A percentile compares a stretch with the other conserved stretches of the same genome.
These are phyloP conservation scores for Pseudorhiza aurosa DNA, from an alignment of 30 jellyfish, hydroid and myxozoan species.

Conservation along the genomic window DNA sequence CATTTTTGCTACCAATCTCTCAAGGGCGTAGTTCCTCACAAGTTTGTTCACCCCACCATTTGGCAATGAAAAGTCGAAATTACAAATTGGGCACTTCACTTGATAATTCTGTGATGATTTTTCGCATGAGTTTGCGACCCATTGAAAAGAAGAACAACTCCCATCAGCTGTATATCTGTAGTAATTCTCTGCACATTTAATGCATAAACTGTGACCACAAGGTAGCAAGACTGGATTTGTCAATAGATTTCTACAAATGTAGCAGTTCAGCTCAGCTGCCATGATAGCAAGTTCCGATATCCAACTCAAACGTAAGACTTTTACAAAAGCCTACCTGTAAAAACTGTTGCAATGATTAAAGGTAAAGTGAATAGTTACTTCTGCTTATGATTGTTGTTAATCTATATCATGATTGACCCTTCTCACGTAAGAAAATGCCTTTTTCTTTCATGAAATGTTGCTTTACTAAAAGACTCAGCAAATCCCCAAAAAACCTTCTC, in stretches of 20 bases:
- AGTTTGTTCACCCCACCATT: constrained; percentile 48
- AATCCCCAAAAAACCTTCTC: too few relatives aligned
- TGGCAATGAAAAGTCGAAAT: constrained; percentile 27
- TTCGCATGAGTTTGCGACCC: neutral
- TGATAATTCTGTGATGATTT: constrained; percentile 1
- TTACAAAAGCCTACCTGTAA: too few relatives aligned
- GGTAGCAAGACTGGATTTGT: constrained; percentile 75
- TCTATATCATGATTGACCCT: too few relatives aligned
- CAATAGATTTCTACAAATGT: constrained; percentile 44
- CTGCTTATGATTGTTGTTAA: too few relatives aligned
- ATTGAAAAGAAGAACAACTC: neutral
- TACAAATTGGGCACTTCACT: constrained; percentile 60
- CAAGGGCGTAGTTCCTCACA: constrained; percentile 32
- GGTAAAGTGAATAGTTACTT: too few relatives aligned
- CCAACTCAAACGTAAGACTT: too few relatives aligned
- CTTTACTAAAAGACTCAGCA: too few relatives aligned
- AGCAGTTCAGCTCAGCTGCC: constrained; percentile 65
- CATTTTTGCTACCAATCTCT: constrained; percentile 11
- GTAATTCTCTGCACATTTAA: constrained; percentile 32
- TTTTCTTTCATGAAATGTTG: too few relatives aligned
- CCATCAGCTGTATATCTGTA: constrained; percentile 22
- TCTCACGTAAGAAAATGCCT: too few relatives aligned
- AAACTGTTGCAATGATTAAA: too few relatives aligned
- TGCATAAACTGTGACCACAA: constrained; percentile 68
- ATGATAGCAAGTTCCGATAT: neutral